Percentiles rank a stretch among this genome's conserved stretches.
These are phyloP conservation scores for Parnassius glacialis DNA, from an alignment of 2,888 invertebrate genomes.

Conservation along the genomic window DNA sequence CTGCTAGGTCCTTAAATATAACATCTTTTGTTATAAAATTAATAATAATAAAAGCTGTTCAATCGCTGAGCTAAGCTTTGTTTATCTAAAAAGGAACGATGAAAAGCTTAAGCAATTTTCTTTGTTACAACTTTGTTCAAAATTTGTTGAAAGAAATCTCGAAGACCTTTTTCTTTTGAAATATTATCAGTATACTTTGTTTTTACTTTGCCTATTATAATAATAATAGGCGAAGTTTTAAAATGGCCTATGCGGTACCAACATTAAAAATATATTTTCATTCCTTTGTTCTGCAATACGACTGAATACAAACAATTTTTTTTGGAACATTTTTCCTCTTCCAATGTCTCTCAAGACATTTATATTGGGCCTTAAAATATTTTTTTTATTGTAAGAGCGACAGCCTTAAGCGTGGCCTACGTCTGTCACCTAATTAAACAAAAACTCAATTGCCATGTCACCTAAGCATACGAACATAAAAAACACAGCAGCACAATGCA, in stretches of 20 bases:
- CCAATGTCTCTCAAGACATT: no score
- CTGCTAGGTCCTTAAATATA: no score
- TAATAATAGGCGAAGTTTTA: neutral
- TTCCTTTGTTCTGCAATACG: conserved; percentile 15
- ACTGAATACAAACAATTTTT: neutral
- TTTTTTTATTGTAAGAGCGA: no score
- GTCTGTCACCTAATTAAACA: no score
- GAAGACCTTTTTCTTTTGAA: neutral
- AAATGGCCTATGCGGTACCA: conserved; percentile 8
- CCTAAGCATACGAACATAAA: no score
- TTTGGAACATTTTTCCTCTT: neutral
- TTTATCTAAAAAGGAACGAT: neutral
- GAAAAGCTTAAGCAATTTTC: neutral
- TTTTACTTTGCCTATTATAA: neutral
- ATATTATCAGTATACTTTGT: neutral
- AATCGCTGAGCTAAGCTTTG: no score
- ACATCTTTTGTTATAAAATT: no score
- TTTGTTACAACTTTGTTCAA: neutral
- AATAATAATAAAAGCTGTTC: no score
- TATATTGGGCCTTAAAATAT: no score
- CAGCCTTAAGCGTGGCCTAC: no score
- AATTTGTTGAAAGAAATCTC: neutral
- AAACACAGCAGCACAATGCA: no score
- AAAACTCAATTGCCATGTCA: no score
- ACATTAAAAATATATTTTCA: conserved; percentile 16